Base-by-base conservation (phyloP, 2,888 invertebrate genomes). In the Hypomecis punctinalis region DNA sequence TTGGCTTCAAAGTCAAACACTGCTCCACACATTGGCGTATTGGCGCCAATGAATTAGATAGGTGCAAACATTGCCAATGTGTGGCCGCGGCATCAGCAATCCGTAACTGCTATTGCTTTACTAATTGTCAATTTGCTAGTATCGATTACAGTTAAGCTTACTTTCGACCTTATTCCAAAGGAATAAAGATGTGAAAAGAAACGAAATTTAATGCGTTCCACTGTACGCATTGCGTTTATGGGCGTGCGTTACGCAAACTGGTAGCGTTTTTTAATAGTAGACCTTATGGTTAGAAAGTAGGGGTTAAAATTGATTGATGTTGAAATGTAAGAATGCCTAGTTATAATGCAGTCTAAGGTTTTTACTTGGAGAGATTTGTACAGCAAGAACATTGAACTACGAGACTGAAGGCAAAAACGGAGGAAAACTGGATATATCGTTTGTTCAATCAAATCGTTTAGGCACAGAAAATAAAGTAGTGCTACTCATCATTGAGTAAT, bases 201-300 rank as follows among this genome's bases (percentile, higher is more conserved):
- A 36, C 13, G 13, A 58, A 64, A 64, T 61, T 33, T 65, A 66
- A 76, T 71, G 73, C 77, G 81, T 82, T 81, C 78, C 79, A 78
- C 76, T 78, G 68, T 58, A 54, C 70, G 74, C 72, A 68, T 75
- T 76, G 76, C 68, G 67, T 74, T 75, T 78, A 78, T 76, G 76
- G 74, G 71, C 73, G 66, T 66, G 72, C 68, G 71, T 80, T 81
- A 77, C 79, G 78, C 75, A 79, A 80, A 77, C 66, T 70, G 67
- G 71, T 68, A 56, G 51, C 51, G 40, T 48, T 63, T 39, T n/a
- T 60, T 56, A 48, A 66, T 69, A 69, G 39, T 57, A 5, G 68
- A 66, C 74, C 66, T 67, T 76, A 61, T 6, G 0, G 5, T 53
- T 33, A 56, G 33, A 46, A 10, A 7, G 46, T 72, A 75, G 64